A percentile compares a stretch with the other conserved stretches of the same genome.
Evolutionary conservation across 2,888 invertebrate species (phyloP).

Genomic region (Schrankia costaestrigalis): DNA sequence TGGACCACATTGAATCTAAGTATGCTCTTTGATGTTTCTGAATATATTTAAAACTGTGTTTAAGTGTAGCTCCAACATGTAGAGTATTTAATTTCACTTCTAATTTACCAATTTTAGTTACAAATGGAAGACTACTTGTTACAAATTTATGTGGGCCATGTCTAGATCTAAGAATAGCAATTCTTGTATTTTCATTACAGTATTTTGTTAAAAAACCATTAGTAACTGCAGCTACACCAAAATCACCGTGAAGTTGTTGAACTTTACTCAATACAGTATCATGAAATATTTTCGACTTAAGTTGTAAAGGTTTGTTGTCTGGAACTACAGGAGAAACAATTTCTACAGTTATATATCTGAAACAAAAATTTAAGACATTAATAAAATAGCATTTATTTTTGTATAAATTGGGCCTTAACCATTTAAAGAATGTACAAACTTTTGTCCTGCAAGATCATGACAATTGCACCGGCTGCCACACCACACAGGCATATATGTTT

Average conservation of each 20-base stretch:
- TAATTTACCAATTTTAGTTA: conserved; percentile 83
- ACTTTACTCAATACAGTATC: conserved; percentile 82
- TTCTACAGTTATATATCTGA: conserved; percentile 85
- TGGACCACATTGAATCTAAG: conserved; percentile 82
- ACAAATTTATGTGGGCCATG: conserved; percentile 89
- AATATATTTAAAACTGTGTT: conserved; percentile 88
- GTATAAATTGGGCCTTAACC: not conserved
- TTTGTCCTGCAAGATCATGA: too few relatives aligned
- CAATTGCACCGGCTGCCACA: too few relatives aligned
- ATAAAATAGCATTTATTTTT: not conserved
- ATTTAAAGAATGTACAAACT: not conserved
- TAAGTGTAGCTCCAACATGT: conserved; percentile 89
- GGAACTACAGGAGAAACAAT: conserved; percentile 75
- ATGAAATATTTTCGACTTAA: conserved; percentile 79
- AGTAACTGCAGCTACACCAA: conserved; percentile 85
- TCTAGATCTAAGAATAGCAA: conserved; percentile 85
- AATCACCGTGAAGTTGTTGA: conserved; percentile 87
- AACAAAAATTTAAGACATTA: conserved; percentile 26
- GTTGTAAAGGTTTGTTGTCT: conserved; percentile 65
- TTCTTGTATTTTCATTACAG: conserved; percentile 87
- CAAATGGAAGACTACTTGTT: conserved; percentile 84
- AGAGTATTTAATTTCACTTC: conserved; percentile 83
- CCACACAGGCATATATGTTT: too few relatives aligned
- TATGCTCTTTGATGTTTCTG: conserved; percentile 84
- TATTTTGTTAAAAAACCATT: conserved; percentile 89